These are phyloP conservation scores for Dasysyrphus albostriatus DNA, from an alignment of 2,888 invertebrate genomes.

Conservation along the genomic window DNA sequence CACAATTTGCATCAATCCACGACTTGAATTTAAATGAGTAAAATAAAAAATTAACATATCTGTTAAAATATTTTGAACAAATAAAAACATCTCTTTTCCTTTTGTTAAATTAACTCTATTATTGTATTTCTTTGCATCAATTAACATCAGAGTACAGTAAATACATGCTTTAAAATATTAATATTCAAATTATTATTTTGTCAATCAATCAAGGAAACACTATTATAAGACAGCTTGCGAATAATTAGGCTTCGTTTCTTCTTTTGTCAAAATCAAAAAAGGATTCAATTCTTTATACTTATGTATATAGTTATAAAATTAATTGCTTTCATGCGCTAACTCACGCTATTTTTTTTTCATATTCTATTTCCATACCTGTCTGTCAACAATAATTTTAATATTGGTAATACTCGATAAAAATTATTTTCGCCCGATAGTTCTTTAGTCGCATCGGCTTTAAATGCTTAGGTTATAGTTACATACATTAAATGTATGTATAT, in stretches of 20 bases:
- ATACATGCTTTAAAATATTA: constrained; percentile 1
- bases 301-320: too few relatives aligned
- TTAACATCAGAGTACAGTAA: not conserved
- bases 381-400: not conserved
- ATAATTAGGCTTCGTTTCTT: too few relatives aligned
- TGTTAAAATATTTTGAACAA: constrained; percentile 32
- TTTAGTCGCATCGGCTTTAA: not conserved
- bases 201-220: not conserved
- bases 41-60: constrained; percentile 33
- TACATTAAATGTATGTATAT: too few relatives aligned
- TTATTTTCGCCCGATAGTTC: not conserved
- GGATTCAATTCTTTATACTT: too few relatives aligned
- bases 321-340: too few relatives aligned
- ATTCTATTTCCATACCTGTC: too few relatives aligned
- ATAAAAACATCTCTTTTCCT: constrained; percentile 18
- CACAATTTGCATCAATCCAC: constrained; percentile 36
- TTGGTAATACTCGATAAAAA: not conserved
- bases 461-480: not conserved
- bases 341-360: too few relatives aligned
- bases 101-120: constrained; percentile 16
- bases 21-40: constrained; percentile 38
- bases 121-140: not conserved
- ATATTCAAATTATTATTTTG: not conserved
- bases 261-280: too few relatives aligned
- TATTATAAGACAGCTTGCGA: too few relatives aligned